Base-by-base conservation (phyloP, 2,888 invertebrate genomes). In the Drosophila falleni region DNA sequence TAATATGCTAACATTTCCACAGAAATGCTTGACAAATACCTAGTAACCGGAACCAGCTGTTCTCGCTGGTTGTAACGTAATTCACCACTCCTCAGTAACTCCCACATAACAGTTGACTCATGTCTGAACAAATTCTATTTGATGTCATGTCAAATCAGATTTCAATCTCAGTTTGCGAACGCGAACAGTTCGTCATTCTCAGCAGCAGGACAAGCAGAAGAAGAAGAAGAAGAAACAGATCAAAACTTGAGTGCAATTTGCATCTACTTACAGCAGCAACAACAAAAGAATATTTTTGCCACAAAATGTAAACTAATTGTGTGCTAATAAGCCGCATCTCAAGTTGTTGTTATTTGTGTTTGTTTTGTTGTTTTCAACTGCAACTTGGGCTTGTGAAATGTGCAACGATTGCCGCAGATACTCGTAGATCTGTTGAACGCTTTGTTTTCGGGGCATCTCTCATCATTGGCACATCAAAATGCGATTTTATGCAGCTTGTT, bases 311-410 rank as follows among this genome's bases (percentile, higher is more conserved):
- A 71, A 69, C 78, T 79, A 80, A 81, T 88, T 86, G 83, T 83
- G 86, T 83, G 87, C 80, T 89, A 80, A 87, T 89, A 79, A 87
- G 77, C 67, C 49, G 66, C 72, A 66, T 56, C 53, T 71, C 42
- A 39, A 33, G 39, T 23, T 56, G 71, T 9, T 54, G 44, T 39
- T 54, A 13, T 6, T 29, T 29, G 47, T 50, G 47, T 46, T 67
- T 51, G 41, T 26, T 46, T 5, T 15, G 11, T 42, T 42, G 13
- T 44, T 23, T 42, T 41, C 41, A 33, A 54, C 37, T 58, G 55
- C 56, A 63, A 54, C 51, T 67, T 49, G 49, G 64, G 65, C 61
- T 88, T 87, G 81, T 77, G 87, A 77, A 83, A 82, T 69, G 53
- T 41, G 46, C 58, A 66, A 42, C 55, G 64, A 74, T 67, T 66